Base-by-base conservation (phyloP, 1,140 invertebrate genomes). In the Zaprionus lachaisei region DNA sequence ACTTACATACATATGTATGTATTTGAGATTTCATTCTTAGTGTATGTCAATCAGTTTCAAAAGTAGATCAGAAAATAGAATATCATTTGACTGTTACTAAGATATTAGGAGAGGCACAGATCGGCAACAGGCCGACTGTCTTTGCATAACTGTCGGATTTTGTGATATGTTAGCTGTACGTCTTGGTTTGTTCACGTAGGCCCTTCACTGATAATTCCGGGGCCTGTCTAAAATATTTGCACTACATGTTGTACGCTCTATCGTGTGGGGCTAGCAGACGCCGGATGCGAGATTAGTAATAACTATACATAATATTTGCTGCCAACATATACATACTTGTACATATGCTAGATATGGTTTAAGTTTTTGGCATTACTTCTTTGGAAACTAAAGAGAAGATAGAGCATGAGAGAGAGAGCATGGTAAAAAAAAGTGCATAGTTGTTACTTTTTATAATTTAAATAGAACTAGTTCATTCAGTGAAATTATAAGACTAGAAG, bases 161-260 rank as follows among this genome's bases (percentile, higher is more conserved):
- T 47, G 0, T 47, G 41, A 17, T 51, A 20, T 51, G 47, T 22
- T 22, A 51, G 47, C 20, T 22, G 4, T 22, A 24, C 11, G 47
- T 51, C 47, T 51, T 20, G 47, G 20, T 51, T 51, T 51, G 20
- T 51, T 51, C 47, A 51, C 47, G 47, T 51, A 51, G 20, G 12
- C 47, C 47, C 47, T 51, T 5, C 20, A 51, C 47, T 51, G 47
- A 51, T 51, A 22, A 51, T 22, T 51, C 4, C 47, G 9, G 11
- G 47, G 11, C 47, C 4, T 4, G 47, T 11, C 47, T 22, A 51
- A 51, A 51, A 51, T 51, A 51, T 51, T 51, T 51, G 17, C n/a
- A 20, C 31, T 58, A 58, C 57, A 60, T 60, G 57, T 5, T 17
- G 41, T 7, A n/a, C 20, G 47, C 47, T 20, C 47, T 51, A 51